phyloP scores from a whole-genome alignment of 2,113 vertebrate species.

The Periophthalmus modestus region DNA sequence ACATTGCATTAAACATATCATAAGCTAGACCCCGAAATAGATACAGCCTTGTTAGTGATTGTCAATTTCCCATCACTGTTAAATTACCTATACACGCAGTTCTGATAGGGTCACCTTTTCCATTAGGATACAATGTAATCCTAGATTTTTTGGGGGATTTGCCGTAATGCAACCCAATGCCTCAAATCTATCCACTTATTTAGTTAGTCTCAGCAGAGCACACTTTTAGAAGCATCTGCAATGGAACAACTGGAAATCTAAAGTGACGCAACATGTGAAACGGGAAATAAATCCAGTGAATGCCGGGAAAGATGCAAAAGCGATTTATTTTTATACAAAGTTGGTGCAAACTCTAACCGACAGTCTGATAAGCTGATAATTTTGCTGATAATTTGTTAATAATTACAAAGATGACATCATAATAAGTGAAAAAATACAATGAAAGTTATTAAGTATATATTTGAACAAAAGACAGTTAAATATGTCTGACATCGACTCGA shows the following conservation, averaged over 20 bases:
- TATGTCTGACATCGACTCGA: too few relatives aligned
- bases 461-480: too few relatives aligned
- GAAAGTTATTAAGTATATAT: too few relatives aligned
- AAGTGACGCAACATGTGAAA: not conserved
- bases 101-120: not conserved
- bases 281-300: conserved; percentile 13
- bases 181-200: not conserved
- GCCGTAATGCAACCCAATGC: not conserved
- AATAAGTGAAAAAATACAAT: too few relatives aligned
- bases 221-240: conserved; percentile 12
- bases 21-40: not conserved
- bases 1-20: not conserved
- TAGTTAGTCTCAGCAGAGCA: conserved; percentile 19
- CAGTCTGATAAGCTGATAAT: too few relatives aligned
- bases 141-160: not conserved
- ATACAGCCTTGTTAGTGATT: not conserved
- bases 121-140: not conserved
- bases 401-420: too few relatives aligned
- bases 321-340: too few relatives aligned
- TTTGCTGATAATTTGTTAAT: too few relatives aligned
- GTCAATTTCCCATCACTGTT: not conserved
- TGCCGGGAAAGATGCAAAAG: too few relatives aligned
- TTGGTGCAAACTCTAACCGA: too few relatives aligned
- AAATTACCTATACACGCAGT: not conserved
- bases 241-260: conserved; percentile 9